Evolutionary conservation across 2,888 invertebrate genomes (phyloP).

Genomic region (Caenorhabditis drosophilae): DNA sequence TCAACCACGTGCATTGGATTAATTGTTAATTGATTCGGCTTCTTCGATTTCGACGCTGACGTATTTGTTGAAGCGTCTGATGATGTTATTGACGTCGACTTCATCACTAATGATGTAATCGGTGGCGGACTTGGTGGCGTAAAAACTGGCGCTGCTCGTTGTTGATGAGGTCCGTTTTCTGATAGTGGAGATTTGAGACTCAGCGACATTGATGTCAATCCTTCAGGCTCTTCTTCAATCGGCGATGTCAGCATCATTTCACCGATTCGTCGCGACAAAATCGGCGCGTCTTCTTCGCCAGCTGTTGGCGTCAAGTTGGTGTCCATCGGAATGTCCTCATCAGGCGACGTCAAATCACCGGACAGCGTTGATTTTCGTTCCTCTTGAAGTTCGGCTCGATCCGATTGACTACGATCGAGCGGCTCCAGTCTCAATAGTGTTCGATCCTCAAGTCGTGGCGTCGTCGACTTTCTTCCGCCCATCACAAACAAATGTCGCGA

Average conservation of each 20-base stretch:
- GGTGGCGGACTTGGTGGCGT: slow-evolving; percentile 37
- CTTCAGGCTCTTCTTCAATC: slow-evolving; percentile 34
- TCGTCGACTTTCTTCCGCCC: slow-evolving; percentile 25
- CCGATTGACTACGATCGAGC: slow-evolving; percentile 27
- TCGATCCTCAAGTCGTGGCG: too few species aligned
- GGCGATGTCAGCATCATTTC: slow-evolving; percentile 33
- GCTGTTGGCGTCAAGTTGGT: slow-evolving; percentile 44
- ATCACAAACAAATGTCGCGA: slow-evolving; percentile 32
- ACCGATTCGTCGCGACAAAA: slow-evolving; percentile 29
- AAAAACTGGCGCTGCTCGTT: slow-evolving; percentile 34
- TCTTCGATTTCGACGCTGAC: neutral
- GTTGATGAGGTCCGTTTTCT: slow-evolving; percentile 8
- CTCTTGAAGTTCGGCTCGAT: slow-evolving; percentile 25
- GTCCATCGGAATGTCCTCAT: slow-evolving; percentile 59
- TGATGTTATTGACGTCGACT: slow-evolving; percentile 29
- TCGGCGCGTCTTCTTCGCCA: slow-evolving; percentile 30
- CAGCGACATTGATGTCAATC: slow-evolving; percentile 19
- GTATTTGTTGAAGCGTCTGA: neutral
- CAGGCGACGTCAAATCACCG: slow-evolving; percentile 49
- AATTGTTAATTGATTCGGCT: slow-evolving; percentile 33
- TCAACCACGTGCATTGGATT: slow-evolving; percentile 35
- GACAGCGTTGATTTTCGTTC: slow-evolving; percentile 31
- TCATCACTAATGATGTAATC: slow-evolving; percentile 13
- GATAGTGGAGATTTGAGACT: too few species aligned
- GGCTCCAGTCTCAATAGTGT: slow-evolving; percentile 17